Evolutionary conservation across 2,113 vertebrate genomes (phyloP).

Genomic region (Crotophaga sulcirostris): DNA sequence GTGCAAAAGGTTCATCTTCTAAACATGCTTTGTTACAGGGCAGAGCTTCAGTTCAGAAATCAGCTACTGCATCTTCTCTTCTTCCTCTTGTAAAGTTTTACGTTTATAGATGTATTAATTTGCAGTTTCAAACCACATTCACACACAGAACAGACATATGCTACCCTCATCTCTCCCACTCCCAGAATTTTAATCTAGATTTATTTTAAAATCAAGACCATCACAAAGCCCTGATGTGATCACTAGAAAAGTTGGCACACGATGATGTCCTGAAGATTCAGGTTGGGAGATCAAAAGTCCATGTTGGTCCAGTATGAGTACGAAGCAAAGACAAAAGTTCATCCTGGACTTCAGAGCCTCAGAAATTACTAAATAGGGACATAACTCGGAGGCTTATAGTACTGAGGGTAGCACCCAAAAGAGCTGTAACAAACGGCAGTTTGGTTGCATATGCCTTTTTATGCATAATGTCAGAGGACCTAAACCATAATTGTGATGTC

Average conservation of each 20-base stretch:
- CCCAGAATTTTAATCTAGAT: background rate
- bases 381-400: background rate
- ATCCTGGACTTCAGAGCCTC: background rate
- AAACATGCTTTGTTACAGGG: accelerated
- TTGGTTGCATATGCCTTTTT: background rate
- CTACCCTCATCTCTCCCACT: accelerated
- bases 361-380: background rate
- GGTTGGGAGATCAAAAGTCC: background rate
- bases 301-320: accelerated
- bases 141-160: background rate
- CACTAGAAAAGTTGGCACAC: background rate
- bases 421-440: background rate
- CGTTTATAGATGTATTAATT: background rate
- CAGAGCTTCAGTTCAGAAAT: background rate
- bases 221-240: background rate
- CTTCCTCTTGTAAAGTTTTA: accelerated
- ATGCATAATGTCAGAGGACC: background rate
- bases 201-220: background rate
- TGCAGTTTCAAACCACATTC: background rate
- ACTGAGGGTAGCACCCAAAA: background rate
- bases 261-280: background rate
- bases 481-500: accelerated
- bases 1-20: accelerated
- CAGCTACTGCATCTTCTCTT: background rate
- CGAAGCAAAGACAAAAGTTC: accelerated